Evolutionary conservation across 1,140 invertebrate genomes (phyloP), one percentile per base, ranked within the genome.

Genomic region (Coelopa frigida): DNA sequence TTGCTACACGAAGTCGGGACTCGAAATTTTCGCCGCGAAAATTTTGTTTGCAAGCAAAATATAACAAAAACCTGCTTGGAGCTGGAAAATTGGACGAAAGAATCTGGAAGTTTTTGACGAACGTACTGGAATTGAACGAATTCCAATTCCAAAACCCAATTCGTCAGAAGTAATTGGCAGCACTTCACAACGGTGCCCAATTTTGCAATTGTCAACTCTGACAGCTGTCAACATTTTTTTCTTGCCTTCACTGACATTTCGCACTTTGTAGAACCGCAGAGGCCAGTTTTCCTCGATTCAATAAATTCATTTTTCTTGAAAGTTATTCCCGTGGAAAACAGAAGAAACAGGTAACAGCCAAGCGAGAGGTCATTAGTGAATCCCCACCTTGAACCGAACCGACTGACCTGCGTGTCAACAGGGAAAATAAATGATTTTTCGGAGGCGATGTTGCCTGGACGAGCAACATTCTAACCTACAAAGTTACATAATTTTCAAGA

Each of bases 401-500:
- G n/a, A n/a, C n/a, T n/a, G n/a, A n/a, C n/a, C n/a, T n/a, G n/a
- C n/a, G n/a, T n/a, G n/a, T n/a, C n/a, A n/a, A n/a, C n/a, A n/a
- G n/a, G n/a, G 3, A 17, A 41, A 41, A 4, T 17, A 38, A 17
- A 12, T 21, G 24, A 21, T 17, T 20, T 38, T 38, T 10, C 20
- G 24, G 24, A 17, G 3, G 24, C 4, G 12, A 31, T 31, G 29
- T 31, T 42, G 40, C 33, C 33, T 43, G 12, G 4, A 32, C 22
- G 15, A 7, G 38, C 31, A 22, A 38, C 18, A 29, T 48, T 49
- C 52, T 66, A 67, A 67, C 63, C 63, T 67, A 59, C 50, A 66
- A 66, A 61, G 62, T 66, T 66, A 66, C 58, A 66, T 66, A 66
- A 66, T 62, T 61, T 56, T 38, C n/a, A 47, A 5, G 24, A 24